Base-by-base conservation (phyloP, 2,797 vertebrate genomes). In the Varecia variegata region DNA sequence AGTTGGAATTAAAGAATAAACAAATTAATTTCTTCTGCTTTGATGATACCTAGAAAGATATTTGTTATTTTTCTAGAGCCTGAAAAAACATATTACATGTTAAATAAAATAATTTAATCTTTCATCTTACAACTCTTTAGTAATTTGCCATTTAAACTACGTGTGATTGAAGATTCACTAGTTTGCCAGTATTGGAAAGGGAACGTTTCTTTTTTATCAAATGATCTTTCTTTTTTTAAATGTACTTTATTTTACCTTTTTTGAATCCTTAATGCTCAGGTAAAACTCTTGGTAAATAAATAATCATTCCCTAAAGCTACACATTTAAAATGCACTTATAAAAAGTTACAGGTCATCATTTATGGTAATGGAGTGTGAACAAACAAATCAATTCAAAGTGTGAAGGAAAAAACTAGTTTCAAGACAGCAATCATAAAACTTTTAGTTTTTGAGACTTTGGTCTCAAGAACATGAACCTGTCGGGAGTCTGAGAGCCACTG, bases 281-380 rank as follows among this genome's bases (percentile, higher is more conserved):
- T 98, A 98, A 94, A 97, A 96, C 90, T 93, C 94, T 98, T 96
- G 94, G 97, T 98, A 98, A 98, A 98, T 98, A 98, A 98, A 96
- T 98, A 98, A 98, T 98, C 93, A 97, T 97, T 97, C 97, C 97
- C 98, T 96, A 96, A 96, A 98, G 97, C 97, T 94, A 94, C 95
- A 68, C 93, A 98, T 98, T 99, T 98, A 98, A 98, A 98, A 97
- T 97, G 96, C 96, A 97, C 97, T 98, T 98, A 98, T 97, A 89
- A 98, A 97, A 96, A 96, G 90, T 98, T 98, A 96, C 84, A 76
- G 96, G 96, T 97, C 97, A 97, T 98, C 96, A 97, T 98, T 98
- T 98, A 98, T 97, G 95, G 96, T 97, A 98, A 99, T 97, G 47
- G 96, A 97, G 97, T 35, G 77, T 97, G 98, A 98, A 95, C 97